phyloP scores from a whole-genome alignment of 2,797 vertebrate species.

The Bucorvus abyssinicus region DNA sequence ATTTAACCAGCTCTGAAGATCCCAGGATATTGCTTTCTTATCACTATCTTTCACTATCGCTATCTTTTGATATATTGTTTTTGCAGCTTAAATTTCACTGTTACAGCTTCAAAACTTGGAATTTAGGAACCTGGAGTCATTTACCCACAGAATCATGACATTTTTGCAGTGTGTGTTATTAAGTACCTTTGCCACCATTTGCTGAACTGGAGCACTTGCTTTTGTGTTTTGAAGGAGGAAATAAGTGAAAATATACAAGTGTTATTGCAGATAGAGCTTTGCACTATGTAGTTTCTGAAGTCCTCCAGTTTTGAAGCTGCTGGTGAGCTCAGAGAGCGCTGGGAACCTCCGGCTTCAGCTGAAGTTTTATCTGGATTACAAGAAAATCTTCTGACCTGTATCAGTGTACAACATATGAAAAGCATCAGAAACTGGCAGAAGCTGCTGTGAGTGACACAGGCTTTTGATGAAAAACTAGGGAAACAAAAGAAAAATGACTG shows the following conservation, averaged over 20 bases:
- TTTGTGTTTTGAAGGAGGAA: background rate
- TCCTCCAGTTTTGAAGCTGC: background rate
- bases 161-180: background rate
- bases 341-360: background rate
- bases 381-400: background rate
- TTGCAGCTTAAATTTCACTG: background rate
- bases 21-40: background rate
- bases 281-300: background rate
- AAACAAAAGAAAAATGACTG: background rate
- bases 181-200: background rate
- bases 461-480: background rate
- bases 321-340: background rate
- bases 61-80: background rate
- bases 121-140: background rate
- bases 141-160: background rate
- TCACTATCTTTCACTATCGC: background rate
- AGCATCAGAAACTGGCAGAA: background rate
- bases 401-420: background rate
- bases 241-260: background rate
- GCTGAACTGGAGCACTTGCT: background rate
- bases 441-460: background rate
- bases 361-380: background rate
- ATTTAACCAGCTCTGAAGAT: background rate
- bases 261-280: background rate
- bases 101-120: background rate